Base-by-base conservation (phyloP, 2,797 vertebrate genomes). In the Steatocranus sp. region DNA sequence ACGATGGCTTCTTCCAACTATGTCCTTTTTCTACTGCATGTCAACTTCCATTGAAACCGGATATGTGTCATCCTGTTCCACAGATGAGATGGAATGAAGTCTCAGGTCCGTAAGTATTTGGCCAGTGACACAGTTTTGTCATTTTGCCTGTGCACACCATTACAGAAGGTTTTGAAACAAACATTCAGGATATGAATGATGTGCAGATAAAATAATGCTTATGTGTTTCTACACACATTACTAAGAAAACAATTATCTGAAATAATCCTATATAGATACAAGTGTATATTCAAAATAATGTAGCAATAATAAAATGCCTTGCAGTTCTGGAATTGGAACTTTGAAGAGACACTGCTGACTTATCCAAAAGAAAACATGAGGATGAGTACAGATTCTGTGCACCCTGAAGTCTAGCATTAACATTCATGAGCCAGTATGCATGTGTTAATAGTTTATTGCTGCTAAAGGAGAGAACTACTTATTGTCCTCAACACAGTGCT, bases 51-150 rank as follows among this genome's bases (percentile, higher is more conserved):
- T 61, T 61, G 30, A 61, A 0, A n/a, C 17, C n/a, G 56, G 56
- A 12, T 41, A 6, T 3, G 30, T n/a, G 56, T 34, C 1, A 34
- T 0, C 17, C 54, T n/a, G 17, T 0, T 58, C 27, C 4, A 32
- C 54, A 7, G 30, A 1, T 25, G 50, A 53, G 20, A 14, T 61
- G 32, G 1, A 63, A 14, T 0, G 20, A 20, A 12, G 32, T 63
- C 58, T 63, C 58, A 38, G 58, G 11, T 14, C 34, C 0, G 3
- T 63, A 8, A 63, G 58, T 63, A 23, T 38, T 2, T 6, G n/a
- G 1, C n/a, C 5, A 17, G 8, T 56, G 53, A 58, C 12, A 4
- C 6, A 20, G 34, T 3, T 63, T 38, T 23, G 34, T 63, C 7
- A 63, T 38, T 6, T 2, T 63, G 32, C 11, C 11, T 38, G 4